Percentiles rank a stretch among this genome's conserved stretches.
Conservation (phyloP, 2,113 vertebrate species). For the Thamnaconus septentrionalis region DNA sequence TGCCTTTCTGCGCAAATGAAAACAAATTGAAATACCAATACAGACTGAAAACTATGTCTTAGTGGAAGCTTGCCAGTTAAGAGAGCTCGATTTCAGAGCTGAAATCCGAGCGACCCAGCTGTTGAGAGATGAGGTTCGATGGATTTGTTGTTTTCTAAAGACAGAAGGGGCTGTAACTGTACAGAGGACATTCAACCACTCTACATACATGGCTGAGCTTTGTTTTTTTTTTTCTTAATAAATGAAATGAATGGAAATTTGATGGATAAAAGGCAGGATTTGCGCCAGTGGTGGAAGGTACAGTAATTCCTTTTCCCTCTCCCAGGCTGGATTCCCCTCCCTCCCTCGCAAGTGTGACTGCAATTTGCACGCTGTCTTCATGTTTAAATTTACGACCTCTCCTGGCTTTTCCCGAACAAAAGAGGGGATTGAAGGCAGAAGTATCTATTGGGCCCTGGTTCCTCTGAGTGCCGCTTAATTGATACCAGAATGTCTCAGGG, state of each 20-base stretch:
- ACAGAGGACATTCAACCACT: constrained; percentile 12
- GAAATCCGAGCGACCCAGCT: too few relatives aligned
- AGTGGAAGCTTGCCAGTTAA: too few relatives aligned
- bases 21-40: too few relatives aligned
- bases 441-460: constrained; percentile 62
- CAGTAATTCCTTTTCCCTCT: constrained; percentile 53
- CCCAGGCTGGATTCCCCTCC: constrained; percentile 60
- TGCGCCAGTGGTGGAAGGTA: constrained; percentile 39
- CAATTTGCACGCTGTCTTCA: constrained; percentile 77
- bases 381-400: constrained; percentile 72
- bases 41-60: too few relatives aligned
- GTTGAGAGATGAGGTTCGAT: too few relatives aligned
- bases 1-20: too few relatives aligned
- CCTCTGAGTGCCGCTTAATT: constrained; percentile 69
- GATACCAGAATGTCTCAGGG: constrained; percentile 74
- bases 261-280: constrained; percentile 45
- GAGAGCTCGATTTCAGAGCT: too few relatives aligned
- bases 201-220: constrained; percentile 14
- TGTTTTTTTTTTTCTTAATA: too few relatives aligned
- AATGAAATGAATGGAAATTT: constrained; percentile 9
- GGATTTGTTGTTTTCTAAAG: neutral
- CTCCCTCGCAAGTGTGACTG: constrained; percentile 68
- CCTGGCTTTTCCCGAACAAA: constrained; percentile 65
- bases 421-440: constrained; percentile 69
- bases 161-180: constrained; percentile 18